A percentile compares a stretch with the other conserved stretches of the same genome.
Evolutionary conservation across 2,113 vertebrate genomes (phyloP).

Genomic region (Hiodon alosoides): DNA sequence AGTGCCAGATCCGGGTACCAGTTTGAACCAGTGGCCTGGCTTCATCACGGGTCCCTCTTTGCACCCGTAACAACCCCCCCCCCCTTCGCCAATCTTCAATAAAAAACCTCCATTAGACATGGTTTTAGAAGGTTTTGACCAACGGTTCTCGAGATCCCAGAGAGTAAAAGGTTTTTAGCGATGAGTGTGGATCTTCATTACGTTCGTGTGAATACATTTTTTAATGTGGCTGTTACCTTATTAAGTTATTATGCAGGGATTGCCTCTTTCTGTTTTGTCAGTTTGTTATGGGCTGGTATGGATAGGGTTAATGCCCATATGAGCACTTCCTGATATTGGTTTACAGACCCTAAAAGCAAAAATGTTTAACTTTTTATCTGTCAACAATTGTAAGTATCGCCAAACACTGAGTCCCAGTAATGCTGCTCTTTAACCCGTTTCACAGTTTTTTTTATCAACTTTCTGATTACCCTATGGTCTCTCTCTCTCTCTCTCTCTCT

Average conservation of each 20-base stretch:
- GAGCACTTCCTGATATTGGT: not conserved
- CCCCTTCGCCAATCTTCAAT: constrained; percentile 25
- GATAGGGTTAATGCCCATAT: not conserved
- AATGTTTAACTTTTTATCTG: not conserved
- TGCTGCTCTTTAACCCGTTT: constrained; percentile 30
- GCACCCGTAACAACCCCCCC: constrained; percentile 4
- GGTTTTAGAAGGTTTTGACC: not conserved
- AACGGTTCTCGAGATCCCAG: not conserved
- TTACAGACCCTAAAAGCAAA: not conserved
- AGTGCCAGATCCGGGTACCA: too few relatives aligned
- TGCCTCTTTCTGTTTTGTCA: too few relatives aligned
- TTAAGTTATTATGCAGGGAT: not conserved
- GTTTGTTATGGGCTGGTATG: too few relatives aligned
- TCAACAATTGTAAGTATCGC: not conserved
- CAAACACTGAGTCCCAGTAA: not conserved
- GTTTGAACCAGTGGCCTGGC: not conserved
- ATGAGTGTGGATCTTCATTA: not conserved
- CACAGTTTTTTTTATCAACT: constrained; percentile 44
- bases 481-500: not conserved
- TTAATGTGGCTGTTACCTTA: not conserved
- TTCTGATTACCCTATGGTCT: constrained; percentile 52
- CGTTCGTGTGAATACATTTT: not conserved
- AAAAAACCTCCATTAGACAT: constrained; percentile 39
- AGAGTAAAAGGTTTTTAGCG: not conserved
- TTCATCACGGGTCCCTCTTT: constrained; percentile 28